Percentiles rank a stretch among this genome's conserved stretches.
Evolutionary conservation across 1,140 invertebrate species (phyloP).

Genomic region (Drosophila quadrilineata): DNA sequence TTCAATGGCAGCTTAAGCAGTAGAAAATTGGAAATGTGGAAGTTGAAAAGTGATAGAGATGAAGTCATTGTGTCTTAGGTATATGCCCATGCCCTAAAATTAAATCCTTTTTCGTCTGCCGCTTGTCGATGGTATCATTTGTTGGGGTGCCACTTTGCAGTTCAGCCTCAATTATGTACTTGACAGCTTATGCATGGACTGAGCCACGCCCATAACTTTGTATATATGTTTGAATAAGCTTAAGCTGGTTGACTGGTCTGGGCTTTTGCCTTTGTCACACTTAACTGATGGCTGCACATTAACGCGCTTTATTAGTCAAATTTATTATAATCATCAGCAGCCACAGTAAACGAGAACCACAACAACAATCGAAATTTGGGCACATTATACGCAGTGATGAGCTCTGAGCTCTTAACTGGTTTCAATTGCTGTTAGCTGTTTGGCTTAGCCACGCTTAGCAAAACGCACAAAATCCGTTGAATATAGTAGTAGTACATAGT

Average conservation of each 20-base stretch:
- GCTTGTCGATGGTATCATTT: too few relatives aligned
- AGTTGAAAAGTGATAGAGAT: too few relatives aligned
- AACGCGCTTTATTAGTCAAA: slow-evolving; percentile 74
- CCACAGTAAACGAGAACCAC: background rate
- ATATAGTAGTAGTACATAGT: too few relatives aligned
- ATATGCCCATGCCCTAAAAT: too few relatives aligned
- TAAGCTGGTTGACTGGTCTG: slow-evolving; percentile 11
- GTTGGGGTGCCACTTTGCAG: too few relatives aligned
- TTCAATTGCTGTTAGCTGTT: slow-evolving; percentile 27
- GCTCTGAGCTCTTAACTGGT: slow-evolving; percentile 17
- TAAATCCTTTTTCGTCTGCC: background rate
- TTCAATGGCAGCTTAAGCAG: background rate
- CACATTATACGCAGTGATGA: too few relatives aligned
- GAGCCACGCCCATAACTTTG: background rate
- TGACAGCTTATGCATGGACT: background rate
- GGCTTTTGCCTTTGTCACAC: slow-evolving; percentile 32
- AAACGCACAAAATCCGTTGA: slow-evolving; percentile 29
- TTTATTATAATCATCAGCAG: slow-evolving; percentile 70
- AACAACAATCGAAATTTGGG: too few relatives aligned
- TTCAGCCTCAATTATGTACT: slow-evolving; percentile 2
- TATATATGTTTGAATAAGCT: background rate
- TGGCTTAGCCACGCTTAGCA: slow-evolving; percentile 12
- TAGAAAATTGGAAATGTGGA: too few relatives aligned
- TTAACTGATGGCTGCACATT: slow-evolving; percentile 69
- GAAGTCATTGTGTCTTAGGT: too few relatives aligned